Conservation (phyloP, 37 sponge, comb jelly and placozoan genomes). For the Oscarella lobularis region DNA sequence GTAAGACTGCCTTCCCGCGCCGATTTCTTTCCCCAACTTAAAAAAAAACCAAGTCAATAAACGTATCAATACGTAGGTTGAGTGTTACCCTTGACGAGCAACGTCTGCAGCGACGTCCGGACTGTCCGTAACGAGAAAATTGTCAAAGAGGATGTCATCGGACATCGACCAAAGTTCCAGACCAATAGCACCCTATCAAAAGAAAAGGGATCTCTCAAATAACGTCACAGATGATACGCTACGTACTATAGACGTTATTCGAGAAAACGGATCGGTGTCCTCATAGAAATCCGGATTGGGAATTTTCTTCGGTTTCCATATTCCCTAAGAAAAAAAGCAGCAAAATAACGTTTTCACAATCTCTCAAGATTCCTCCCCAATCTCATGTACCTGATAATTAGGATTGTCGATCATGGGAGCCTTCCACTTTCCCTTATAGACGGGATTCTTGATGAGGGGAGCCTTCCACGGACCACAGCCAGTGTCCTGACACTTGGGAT, state of each 20-base stretch:
- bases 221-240: no score
- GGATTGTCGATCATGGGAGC: constrained; percentile 92
- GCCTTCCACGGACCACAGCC: constrained; percentile 92
- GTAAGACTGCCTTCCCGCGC: background rate
- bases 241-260: constrained; percentile 43
- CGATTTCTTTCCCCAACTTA: constrained; percentile 59
- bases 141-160: constrained; percentile 79
- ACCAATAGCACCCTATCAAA: constrained; percentile 54
- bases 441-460: constrained; percentile 80
- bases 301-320: constrained; percentile 76
- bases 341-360: constrained; percentile 4
- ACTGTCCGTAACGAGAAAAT: constrained; percentile 71
- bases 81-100: constrained; percentile 58
- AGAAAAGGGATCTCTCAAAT: background rate
- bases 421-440: constrained; percentile 95
- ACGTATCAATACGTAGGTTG: background rate
- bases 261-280: constrained; percentile 63
- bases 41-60: background rate
- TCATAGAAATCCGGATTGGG: constrained; percentile 87
- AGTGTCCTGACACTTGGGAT: constrained; percentile 80
- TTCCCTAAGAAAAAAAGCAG: constrained; percentile 36
- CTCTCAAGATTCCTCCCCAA: background rate
- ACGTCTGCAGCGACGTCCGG: constrained; percentile 57
- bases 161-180: constrained; percentile 94
- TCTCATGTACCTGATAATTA: constrained; percentile 55